These are phyloP conservation scores for Scelioninae gen. 1 DNA, from an alignment of 2,888 invertebrate genomes.

Conservation along the genomic window DNA sequence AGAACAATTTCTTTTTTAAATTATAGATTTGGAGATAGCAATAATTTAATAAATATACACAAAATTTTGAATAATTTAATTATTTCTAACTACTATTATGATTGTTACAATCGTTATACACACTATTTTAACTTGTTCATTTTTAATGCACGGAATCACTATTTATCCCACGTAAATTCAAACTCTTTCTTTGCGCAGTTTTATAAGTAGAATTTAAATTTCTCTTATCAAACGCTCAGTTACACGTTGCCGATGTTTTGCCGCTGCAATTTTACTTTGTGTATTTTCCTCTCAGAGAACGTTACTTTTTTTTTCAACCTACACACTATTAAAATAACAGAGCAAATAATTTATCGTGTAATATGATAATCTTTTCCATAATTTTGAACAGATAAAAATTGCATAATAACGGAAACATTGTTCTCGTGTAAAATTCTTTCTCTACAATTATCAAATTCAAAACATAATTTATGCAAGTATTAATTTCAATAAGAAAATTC, in stretches of 20 bases:
- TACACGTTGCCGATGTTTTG: slow-evolving; percentile 12
- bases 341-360: slow-evolving; percentile 9
- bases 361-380: slow-evolving; percentile 1
- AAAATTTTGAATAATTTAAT: too few species aligned
- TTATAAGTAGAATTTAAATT: slow-evolving; percentile 11
- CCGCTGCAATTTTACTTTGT: slow-evolving; percentile 16
- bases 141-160: neutral
- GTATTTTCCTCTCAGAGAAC: neutral
- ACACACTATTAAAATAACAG: slow-evolving; percentile 1
- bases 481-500: too few species aligned
- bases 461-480: neutral
- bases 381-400: neutral
- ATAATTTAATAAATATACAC: too few species aligned
- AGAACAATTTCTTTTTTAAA: too few species aligned
- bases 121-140: neutral
- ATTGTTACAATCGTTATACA: neutral
- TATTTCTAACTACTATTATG: neutral
- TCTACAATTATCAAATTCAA: neutral
- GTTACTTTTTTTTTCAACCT: neutral
- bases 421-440: too few species aligned
- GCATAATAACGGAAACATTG: too few species aligned
- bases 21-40: too few species aligned
- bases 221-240: slow-evolving; percentile 10
- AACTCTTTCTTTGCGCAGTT: slow-evolving; percentile 2
- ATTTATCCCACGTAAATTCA: slow-evolving; percentile 1